A percentile compares a stretch with the other conserved stretches of the same genome.
Evolutionary conservation across 2,113 vertebrate species (phyloP).

Genomic region (Antigone vipio): DNA sequence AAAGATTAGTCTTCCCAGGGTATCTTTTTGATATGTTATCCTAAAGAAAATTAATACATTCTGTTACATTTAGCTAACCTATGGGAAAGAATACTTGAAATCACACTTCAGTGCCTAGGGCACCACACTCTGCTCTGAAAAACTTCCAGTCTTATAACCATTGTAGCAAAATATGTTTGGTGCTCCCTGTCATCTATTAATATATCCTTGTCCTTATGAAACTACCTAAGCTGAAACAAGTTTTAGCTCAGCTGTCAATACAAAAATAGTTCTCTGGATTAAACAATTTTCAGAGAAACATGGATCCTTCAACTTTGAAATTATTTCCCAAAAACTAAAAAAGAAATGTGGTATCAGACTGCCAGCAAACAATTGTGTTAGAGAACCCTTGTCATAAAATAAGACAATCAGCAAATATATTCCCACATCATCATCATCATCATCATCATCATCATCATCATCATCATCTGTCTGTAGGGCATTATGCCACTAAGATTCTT

Average conservation of each 20-base stretch:
- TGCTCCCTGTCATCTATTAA: background rate
- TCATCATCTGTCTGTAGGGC: background rate
- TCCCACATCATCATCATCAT: background rate
- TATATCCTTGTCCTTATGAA: background rate
- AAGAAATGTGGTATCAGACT: background rate
- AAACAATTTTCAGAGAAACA: background rate
- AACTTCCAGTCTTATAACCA: background rate
- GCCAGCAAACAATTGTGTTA: background rate
- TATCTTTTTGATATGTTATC: background rate
- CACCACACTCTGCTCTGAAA: background rate
- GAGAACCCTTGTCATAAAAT: background rate
- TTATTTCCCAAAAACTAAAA: background rate
- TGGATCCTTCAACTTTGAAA: background rate
- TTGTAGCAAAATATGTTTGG: background rate
- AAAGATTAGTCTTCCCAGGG: background rate
- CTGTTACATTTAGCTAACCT: background rate
- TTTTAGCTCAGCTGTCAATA: background rate
- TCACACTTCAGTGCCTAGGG: background rate
- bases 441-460: background rate
- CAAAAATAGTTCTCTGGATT: background rate
- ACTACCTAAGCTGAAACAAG: background rate
- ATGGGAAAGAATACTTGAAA: background rate
- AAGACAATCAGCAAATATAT: background rate
- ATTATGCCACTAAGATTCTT: background rate
- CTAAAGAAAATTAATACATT: background rate